Conservation (phyloP, 1,140 invertebrate genomes). For the Zophobas atratus region DNA sequence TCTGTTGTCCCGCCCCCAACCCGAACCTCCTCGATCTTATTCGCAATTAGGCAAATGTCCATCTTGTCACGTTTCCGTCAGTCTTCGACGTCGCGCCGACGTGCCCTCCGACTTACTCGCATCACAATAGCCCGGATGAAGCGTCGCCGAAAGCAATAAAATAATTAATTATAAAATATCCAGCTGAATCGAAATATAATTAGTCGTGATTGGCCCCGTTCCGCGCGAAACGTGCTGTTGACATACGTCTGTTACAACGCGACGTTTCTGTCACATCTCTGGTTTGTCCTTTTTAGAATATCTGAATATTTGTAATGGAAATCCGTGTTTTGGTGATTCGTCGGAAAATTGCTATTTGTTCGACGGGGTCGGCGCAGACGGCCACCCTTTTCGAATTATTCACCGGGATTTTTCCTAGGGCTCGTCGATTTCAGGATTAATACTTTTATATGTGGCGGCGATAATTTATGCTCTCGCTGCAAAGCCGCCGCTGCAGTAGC, state of each 20-base stretch:
- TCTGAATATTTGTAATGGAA: conserved; percentile 54
- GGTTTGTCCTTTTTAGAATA: conserved; percentile 51
- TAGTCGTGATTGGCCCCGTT: conserved; percentile 36
- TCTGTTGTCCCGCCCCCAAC: no score
- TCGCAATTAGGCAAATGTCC: no score
- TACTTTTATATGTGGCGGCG: no score
- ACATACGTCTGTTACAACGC: conserved; percentile 28
- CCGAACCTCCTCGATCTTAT: no score
- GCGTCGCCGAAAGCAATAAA: conserved; percentile 11
- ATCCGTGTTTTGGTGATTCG: conserved; percentile 49
- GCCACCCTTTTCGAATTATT: conserved; percentile 26
- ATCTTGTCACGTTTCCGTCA: no score
- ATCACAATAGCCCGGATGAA: neutral
- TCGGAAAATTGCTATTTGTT: conserved; percentile 40
- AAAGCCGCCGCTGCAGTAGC: no score
- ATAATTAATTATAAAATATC: conserved; percentile 39
- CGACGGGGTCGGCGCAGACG: conserved; percentile 12
- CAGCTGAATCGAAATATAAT: conserved; percentile 42
- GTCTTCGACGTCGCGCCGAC: no score
- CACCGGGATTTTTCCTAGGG: conserved; percentile 2
- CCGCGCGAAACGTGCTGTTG: conserved; percentile 26
- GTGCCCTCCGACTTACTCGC: no score
- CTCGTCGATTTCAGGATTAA: no score
- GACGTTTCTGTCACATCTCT: conserved; percentile 47
- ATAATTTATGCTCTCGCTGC: no score